Evolutionary conservation across 2,797 vertebrate species (phyloP).

Genomic region (Notolepis coatsorum): DNA sequence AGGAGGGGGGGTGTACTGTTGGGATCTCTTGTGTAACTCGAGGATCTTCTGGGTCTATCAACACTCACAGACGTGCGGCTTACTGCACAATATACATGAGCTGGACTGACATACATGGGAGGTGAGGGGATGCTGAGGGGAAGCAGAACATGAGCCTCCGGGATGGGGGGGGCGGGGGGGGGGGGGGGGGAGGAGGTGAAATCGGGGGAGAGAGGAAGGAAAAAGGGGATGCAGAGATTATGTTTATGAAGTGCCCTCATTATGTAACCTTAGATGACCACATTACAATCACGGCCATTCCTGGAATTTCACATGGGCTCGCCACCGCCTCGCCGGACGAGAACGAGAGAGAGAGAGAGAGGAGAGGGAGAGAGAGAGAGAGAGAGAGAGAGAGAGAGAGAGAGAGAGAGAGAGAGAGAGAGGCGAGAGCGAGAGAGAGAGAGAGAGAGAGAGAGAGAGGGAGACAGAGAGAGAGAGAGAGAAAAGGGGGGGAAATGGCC

Average conservation of each 20-base stretch:
- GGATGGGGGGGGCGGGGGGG: background rate
- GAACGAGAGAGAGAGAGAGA: no score
- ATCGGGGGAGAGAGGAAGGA: constrained; percentile 48
- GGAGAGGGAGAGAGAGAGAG: no score
- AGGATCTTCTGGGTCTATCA: constrained; percentile 27
- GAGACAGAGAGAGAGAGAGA: no score
- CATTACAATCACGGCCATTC: constrained; percentile 67
- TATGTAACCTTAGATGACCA: constrained; percentile 75
- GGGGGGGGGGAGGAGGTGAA: constrained; percentile 45
- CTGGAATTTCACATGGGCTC: constrained; percentile 63
- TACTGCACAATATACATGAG: background rate
- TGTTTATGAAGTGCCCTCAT: constrained; percentile 60
- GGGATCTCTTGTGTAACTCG: constrained; percentile 22
- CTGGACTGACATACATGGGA: background rate
- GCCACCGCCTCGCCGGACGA: no score
- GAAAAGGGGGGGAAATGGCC: constrained; percentile 47
- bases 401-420: no score
- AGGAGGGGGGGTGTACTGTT: constrained; percentile 4
- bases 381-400: no score
- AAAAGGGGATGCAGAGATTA: constrained; percentile 64
- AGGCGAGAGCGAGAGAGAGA: no score
- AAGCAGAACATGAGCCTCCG: constrained; percentile 6
- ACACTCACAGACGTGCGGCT: constrained; percentile 10
- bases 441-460: no score
- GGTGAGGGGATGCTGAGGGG: background rate